Evolutionary conservation across 2,888 invertebrate species (phyloP).

Genomic region (Andrena camellia): DNA sequence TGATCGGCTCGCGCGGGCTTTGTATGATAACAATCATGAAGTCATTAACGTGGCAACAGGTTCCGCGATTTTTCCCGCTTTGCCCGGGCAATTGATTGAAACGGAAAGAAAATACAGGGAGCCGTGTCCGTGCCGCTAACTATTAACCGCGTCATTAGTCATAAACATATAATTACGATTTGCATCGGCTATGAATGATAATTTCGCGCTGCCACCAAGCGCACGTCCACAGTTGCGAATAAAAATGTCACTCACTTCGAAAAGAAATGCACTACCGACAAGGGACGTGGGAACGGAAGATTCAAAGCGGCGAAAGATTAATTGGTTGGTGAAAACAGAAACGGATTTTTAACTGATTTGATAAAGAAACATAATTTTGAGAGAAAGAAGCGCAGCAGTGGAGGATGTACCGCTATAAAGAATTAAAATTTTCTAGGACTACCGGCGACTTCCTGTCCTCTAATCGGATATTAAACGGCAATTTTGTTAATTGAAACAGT

Average conservation of each 20-base stretch:
- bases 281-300: not conserved
- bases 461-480: conserved; percentile 7
- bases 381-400: not conserved
- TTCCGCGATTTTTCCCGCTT: conserved; percentile 59
- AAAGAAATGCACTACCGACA: not conserved
- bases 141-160: conserved; percentile 70
- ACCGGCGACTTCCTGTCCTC: not conserved
- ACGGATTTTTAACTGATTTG: not conserved
- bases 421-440: not conserved
- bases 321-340: not conserved
- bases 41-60: conserved; percentile 71
- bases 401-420: not conserved
- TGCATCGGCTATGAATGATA: conserved; percentile 56
- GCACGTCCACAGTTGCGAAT: not conserved
- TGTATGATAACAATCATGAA: conserved; percentile 65
- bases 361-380: not conserved
- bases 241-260: not conserved
- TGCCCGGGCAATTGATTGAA: conserved; percentile 66
- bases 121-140: conserved; percentile 64
- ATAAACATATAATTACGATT: conserved; percentile 68
- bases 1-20: conserved; percentile 59
- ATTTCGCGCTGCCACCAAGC: conserved; percentile 9
- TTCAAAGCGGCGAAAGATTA: not conserved
- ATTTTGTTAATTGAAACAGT: conserved; percentile 1
- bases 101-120: conserved; percentile 69